Evolutionary conservation across 2,888 invertebrate species (phyloP).

Genomic region (Apamea sordens): DNA sequence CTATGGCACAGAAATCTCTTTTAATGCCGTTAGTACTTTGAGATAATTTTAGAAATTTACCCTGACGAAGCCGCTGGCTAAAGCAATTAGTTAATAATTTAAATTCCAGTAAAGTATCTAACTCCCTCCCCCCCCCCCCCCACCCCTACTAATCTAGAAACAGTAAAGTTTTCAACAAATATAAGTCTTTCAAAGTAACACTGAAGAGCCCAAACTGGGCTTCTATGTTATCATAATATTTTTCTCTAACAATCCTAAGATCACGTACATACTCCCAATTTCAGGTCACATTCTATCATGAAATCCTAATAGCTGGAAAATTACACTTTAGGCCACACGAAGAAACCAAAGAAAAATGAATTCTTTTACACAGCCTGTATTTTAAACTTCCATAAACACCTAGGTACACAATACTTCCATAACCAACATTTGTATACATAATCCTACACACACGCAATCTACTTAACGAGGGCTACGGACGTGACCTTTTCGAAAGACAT

Average conservation of each 20-base stretch:
- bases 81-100: background rate
- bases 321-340: background rate
- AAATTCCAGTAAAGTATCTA: background rate
- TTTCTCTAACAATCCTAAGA: background rate
- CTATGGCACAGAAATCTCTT: too few relatives aligned
- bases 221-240: background rate
- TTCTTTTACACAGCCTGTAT: too few relatives aligned
- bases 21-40: too few relatives aligned
- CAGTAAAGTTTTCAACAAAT: background rate
- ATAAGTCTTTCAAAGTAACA: conserved; percentile 1
- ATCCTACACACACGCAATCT: background rate
- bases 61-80: too few relatives aligned
- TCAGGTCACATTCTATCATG: too few relatives aligned
- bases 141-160: background rate
- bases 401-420: background rate
- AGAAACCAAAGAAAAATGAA: background rate
- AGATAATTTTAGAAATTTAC: too few relatives aligned
- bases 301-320: background rate
- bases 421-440: background rate
- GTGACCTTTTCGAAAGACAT: conserved; percentile 40
- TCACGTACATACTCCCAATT: too few relatives aligned
- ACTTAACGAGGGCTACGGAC: conserved; percentile 2
- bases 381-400: background rate
- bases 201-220: background rate
- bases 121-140: too few relatives aligned